phyloP scores from a whole-genome alignment of 2,113 vertebrate genomes.

The Galemys pyrenaicus region DNA sequence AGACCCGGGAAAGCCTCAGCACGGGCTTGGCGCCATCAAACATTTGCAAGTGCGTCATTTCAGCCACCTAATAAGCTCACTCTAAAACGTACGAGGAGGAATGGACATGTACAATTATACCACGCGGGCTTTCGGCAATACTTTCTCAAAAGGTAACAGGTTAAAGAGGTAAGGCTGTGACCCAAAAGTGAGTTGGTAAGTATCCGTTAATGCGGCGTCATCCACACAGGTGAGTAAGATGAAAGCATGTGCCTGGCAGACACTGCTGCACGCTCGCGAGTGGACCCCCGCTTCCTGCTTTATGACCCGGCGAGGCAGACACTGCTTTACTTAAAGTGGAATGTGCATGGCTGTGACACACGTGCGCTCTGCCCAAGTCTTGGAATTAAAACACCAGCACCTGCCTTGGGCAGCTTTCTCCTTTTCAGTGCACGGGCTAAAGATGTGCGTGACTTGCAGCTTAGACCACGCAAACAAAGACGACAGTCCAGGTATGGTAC shows the following conservation, averaged over 20 bases:
- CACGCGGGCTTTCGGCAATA: neutral
- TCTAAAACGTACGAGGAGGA: neutral
- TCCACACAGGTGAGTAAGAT: neutral
- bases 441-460: neutral
- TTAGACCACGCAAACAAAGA: neutral
- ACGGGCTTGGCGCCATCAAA: neutral
- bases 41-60: neutral
- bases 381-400: neutral
- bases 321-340: neutral
- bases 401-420: neutral
- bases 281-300: neutral
- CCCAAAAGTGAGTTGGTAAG: too few relatives aligned
- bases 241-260: neutral
- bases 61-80: neutral
- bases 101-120: neutral
- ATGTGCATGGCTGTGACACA: neutral
- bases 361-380: neutral
- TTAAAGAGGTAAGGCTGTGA: neutral
- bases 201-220: too few relatives aligned
- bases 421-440: neutral
- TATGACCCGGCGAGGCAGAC: neutral
- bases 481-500: neutral
- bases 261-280: neutral
- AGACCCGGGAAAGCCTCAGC: too few relatives aligned
- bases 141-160: neutral